phyloP scores from a whole-genome alignment of 2,888 invertebrate genomes.

The Drosophila gaucha region DNA sequence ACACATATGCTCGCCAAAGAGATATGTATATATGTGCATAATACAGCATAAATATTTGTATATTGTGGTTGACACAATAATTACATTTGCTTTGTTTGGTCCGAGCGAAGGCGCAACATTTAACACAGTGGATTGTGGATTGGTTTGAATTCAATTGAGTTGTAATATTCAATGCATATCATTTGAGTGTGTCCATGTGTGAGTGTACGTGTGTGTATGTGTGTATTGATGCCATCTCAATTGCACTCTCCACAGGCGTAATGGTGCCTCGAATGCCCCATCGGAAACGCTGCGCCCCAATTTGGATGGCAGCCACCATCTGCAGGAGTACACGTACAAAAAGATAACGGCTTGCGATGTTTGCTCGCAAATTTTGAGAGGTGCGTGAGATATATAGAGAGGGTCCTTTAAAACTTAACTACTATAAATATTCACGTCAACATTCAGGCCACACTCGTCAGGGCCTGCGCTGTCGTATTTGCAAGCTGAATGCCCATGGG shows the following conservation, averaged over 20 bases:
- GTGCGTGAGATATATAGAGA: constrained; percentile 85
- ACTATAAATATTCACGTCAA: background rate
- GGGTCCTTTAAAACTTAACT: background rate
- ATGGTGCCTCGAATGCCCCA: constrained; percentile 88
- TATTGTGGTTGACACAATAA: constrained; percentile 56
- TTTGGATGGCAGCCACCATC: constrained; percentile 88
- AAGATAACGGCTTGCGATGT: constrained; percentile 98
- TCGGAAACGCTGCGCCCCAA: constrained; percentile 84
- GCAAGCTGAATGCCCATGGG: constrained; percentile 95
- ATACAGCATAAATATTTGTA: constrained; percentile 42
- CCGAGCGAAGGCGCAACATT: constrained; percentile 47
- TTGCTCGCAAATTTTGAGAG: constrained; percentile 96
- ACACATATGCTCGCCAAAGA: constrained; percentile 39
- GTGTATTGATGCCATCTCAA: constrained; percentile 23
- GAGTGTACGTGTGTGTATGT: background rate
- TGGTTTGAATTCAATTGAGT: constrained; percentile 35
- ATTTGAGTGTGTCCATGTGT: constrained; percentile 1
- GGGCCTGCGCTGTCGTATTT: constrained; percentile 94
- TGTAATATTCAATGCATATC: constrained; percentile 16
- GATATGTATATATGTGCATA: constrained; percentile 1
- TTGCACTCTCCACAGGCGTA: constrained; percentile 86
- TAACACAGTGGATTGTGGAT: constrained; percentile 36
- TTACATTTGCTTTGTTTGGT: constrained; percentile 41
- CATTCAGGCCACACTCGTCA: constrained; percentile 93
- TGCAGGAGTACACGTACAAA: constrained; percentile 97